A percentile compares a stretch with the other conserved stretches of the same genome.
Evolutionary conservation across 2,888 invertebrate species (phyloP).

Genomic region (Augiades crinisus): DNA sequence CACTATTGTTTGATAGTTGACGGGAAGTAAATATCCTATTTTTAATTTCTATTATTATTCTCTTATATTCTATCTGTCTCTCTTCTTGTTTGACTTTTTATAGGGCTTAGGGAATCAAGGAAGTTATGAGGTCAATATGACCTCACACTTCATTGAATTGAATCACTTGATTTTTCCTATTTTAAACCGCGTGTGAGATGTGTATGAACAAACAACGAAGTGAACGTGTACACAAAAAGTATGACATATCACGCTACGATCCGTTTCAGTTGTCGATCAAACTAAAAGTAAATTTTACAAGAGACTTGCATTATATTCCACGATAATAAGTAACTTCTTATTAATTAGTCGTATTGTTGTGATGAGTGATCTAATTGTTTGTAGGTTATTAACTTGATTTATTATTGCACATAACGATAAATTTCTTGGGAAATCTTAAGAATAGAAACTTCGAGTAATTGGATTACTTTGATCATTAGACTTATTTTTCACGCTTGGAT

Average conservation of each 20-base stretch:
- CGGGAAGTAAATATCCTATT: too few species aligned
- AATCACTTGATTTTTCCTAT: too few species aligned
- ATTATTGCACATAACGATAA: constrained; percentile 15
- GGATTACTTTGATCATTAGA: constrained; percentile 1
- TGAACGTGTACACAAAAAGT: constrained; percentile 11
- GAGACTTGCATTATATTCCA: constrained; percentile 22
- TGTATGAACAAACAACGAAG: too few species aligned
- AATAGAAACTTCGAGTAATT: constrained; percentile 17
- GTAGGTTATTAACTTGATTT: constrained; percentile 27
- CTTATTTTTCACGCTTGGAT: neutral
- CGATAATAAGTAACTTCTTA: constrained; percentile 4
- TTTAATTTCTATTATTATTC: too few species aligned
- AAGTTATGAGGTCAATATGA: too few species aligned
- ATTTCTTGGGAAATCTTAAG: constrained; percentile 19
- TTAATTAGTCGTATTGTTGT: constrained; percentile 24
- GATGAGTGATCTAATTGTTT: constrained; percentile 27
- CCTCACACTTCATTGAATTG: too few species aligned
- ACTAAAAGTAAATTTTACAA: constrained; percentile 17
- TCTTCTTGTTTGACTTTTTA: too few species aligned
- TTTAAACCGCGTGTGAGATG: too few species aligned
- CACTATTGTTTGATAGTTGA: too few species aligned
- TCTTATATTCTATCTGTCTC: too few species aligned
- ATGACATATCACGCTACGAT: constrained; percentile 17
- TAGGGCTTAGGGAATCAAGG: too few species aligned
- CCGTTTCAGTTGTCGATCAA: constrained; percentile 17